phyloP scores from a whole-genome alignment of 2,113 vertebrate species.

The Indri indri region DNA sequence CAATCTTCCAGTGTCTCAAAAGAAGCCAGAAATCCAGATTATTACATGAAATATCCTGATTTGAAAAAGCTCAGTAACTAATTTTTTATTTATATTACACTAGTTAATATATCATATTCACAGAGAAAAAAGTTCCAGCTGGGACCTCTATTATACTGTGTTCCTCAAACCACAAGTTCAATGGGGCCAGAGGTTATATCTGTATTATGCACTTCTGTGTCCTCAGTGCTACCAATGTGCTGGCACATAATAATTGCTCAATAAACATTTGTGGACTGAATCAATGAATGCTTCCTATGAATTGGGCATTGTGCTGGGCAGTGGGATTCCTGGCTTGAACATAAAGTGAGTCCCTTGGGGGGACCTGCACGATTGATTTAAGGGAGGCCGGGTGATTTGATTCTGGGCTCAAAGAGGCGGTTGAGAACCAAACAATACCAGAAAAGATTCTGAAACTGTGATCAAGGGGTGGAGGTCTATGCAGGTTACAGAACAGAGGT shows the following conservation, averaged over 20 bases:
- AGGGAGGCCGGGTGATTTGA: neutral
- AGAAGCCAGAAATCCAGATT: neutral
- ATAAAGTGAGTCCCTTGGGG: too few relatives aligned
- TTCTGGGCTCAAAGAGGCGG: neutral
- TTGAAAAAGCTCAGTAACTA: neutral
- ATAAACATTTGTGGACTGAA: neutral
- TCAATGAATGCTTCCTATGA: neutral
- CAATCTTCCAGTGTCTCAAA: neutral
- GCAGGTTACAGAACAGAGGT: neutral
- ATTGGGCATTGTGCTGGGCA: neutral
- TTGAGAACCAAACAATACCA: neutral
- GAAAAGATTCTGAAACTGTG: neutral
- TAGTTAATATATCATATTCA: neutral
- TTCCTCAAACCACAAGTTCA: neutral
- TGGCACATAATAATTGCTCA: neutral
- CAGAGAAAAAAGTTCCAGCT: neutral
- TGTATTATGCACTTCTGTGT: neutral
- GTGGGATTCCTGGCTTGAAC: neutral
- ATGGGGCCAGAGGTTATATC: accelerated
- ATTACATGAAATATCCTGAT: neutral
- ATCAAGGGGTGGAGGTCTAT: too few relatives aligned
- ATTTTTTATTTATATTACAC: neutral
- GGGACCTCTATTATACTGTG: too few relatives aligned
- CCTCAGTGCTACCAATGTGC: accelerated
- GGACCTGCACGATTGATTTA: neutral